phyloP scores from a whole-genome alignment of 2,797 vertebrate species.

The Benthosema pterotum region DNA sequence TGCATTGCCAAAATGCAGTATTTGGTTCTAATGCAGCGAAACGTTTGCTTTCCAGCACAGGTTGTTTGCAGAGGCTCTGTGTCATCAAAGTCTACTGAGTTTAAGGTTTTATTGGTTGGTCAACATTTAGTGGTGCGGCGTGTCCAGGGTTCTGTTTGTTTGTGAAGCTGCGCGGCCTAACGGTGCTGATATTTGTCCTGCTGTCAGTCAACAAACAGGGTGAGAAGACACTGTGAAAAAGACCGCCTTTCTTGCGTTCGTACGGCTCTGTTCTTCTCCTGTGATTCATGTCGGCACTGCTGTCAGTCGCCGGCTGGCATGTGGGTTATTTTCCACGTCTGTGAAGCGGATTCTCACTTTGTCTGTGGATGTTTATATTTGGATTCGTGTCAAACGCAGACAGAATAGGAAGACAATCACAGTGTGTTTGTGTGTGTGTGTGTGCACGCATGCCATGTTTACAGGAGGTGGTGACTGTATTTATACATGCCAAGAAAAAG shows the following conservation, averaged over 20 bases:
- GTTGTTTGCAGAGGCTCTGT: too few relatives aligned
- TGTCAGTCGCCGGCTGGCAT: too few relatives aligned
- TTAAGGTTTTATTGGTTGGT: not conserved
- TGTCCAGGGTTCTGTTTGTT: not conserved
- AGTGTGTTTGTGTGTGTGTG: conserved; percentile 13
- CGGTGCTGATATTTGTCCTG: not conserved
- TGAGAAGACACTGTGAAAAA: not conserved
- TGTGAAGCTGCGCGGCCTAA: conserved; percentile 6
- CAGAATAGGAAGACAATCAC: not conserved
- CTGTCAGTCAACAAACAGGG: not conserved
- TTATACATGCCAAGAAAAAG: not conserved
- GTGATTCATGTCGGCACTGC: too few relatives aligned
- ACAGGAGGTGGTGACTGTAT: not conserved
- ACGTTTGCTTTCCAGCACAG: too few relatives aligned
- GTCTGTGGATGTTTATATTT: not conserved
- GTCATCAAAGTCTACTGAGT: too few relatives aligned
- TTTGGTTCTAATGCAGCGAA: too few relatives aligned
- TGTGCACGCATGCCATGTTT: not conserved
- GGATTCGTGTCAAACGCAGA: not conserved
- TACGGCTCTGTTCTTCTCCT: too few relatives aligned
- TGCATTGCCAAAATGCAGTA: too few relatives aligned
- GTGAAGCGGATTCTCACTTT: not conserved
- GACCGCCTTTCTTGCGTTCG: not conserved
- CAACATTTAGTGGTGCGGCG: not conserved
- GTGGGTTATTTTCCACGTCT: too few relatives aligned